phyloP scores from a whole-genome alignment of 2,113 vertebrate genomes.

The Etheostoma spectabile region DNA sequence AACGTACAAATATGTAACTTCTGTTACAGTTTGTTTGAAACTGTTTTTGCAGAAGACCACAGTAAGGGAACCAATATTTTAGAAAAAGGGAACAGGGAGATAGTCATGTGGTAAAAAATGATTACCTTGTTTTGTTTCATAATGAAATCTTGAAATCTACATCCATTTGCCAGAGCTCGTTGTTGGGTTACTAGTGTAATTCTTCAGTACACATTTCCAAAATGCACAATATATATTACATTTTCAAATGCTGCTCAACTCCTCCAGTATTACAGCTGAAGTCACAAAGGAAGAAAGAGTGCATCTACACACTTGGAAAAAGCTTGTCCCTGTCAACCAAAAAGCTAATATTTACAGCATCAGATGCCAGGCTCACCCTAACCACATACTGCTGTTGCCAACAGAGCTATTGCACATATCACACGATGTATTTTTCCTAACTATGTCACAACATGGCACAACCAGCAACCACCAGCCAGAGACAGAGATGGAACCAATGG shows the following conservation, averaged over 20 bases:
- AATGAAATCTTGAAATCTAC: slow-evolving; percentile 17
- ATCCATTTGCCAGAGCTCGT: not conserved
- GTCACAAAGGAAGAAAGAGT: slow-evolving; percentile 13
- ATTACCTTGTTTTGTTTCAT: slow-evolving; percentile 47
- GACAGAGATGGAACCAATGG: slow-evolving; percentile 30
- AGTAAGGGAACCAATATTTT: slow-evolving; percentile 55
- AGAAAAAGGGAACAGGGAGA: slow-evolving; percentile 52
- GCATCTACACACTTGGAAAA: slow-evolving; percentile 21
- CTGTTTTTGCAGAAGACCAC: not conserved
- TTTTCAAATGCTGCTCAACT: slow-evolving; percentile 15
- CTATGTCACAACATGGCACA: slow-evolving; percentile 10
- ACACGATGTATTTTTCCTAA: slow-evolving; percentile 11
- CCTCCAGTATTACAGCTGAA: not conserved
- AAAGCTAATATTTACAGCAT: slow-evolving; percentile 41
- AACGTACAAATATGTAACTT: not conserved
- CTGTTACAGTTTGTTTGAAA: not conserved
- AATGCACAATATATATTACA: not conserved
- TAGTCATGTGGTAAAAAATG: slow-evolving; percentile 18
- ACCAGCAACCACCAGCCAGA: slow-evolving; percentile 52
- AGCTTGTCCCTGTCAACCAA: slow-evolving; percentile 57
- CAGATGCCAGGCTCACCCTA: slow-evolving; percentile 34
- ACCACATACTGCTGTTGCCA: slow-evolving; percentile 44
- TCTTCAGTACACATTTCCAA: not conserved
- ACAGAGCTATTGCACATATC: slow-evolving; percentile 43
- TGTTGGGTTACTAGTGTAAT: not conserved